phyloP scores from a whole-genome alignment of 2,113 vertebrate genomes.

The Crotalus horridus region DNA sequence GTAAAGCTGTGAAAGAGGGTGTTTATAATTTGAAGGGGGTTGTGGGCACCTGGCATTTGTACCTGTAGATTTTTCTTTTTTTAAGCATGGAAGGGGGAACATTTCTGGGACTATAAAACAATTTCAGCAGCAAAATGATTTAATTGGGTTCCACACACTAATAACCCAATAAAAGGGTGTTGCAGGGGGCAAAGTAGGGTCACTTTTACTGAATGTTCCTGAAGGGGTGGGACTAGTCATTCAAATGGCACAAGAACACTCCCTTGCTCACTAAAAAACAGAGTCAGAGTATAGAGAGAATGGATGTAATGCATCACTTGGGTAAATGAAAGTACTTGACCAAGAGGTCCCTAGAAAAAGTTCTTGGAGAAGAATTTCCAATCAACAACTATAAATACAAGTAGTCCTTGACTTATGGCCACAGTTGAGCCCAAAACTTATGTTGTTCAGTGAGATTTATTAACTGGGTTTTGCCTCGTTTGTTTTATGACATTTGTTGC shows the following conservation, averaged over 20 bases:
- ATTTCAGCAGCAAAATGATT: background rate
- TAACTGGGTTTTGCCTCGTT: background rate
- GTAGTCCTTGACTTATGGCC: background rate
- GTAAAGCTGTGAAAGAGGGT: background rate
- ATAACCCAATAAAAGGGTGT: background rate
- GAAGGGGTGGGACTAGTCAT: background rate
- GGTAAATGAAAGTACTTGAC: background rate
- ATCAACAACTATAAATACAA: background rate
- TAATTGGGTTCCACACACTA: background rate
- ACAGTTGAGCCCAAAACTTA: background rate
- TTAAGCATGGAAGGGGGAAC: background rate
- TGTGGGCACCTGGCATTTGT: background rate
- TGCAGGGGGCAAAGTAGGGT: background rate
- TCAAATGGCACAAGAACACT: background rate
- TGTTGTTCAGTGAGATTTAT: background rate
- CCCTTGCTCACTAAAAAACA: background rate
- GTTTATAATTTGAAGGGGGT: background rate
- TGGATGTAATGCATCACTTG: background rate
- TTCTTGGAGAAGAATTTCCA: background rate
- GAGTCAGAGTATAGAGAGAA: background rate
- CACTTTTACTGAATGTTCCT: background rate
- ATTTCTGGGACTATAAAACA: background rate
- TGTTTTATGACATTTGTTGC: background rate
- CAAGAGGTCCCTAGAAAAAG: background rate
- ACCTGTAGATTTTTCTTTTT: background rate